Percentiles rank a stretch among this genome's conserved stretches.
Conservation (phyloP, 2,888 invertebrate genomes). For the Erebia ligea region DNA sequence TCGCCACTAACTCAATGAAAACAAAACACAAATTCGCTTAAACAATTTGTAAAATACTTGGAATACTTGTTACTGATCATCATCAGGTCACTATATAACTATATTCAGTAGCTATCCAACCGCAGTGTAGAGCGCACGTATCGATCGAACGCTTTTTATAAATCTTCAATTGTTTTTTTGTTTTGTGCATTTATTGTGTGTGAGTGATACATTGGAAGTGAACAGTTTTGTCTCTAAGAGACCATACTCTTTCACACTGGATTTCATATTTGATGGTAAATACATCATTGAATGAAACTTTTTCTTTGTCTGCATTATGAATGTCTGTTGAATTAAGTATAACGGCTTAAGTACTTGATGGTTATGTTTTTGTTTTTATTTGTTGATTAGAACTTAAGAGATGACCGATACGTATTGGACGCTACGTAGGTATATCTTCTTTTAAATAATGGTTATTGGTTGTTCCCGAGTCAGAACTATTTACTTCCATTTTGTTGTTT, state of each 20-base stretch:
- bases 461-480: too few relatives aligned
- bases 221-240: conserved; percentile 16
- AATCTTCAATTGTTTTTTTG: conserved; percentile 39
- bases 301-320: conserved; percentile 16
- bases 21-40: conserved; percentile 54
- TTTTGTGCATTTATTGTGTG: conserved; percentile 54
- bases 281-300: conserved; percentile 2
- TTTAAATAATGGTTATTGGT: too few relatives aligned
- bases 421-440: too few relatives aligned
- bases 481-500: too few relatives aligned
- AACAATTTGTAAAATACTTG: conserved; percentile 24
- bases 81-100: conserved; percentile 46
- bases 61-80: conserved; percentile 43
- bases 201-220: conserved; percentile 45
- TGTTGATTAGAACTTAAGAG: not conserved
- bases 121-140: conserved; percentile 53
- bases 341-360: not conserved
- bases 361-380: conserved; percentile 1
- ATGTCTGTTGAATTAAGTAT: not conserved
- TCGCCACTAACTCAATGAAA: conserved; percentile 41
- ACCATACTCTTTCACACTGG: conserved; percentile 36
- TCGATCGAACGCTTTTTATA: conserved; percentile 28
- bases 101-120: conserved; percentile 59
- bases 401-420: not conserved
- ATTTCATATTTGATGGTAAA: conserved; percentile 41